Evolutionary conservation across 2,797 vertebrate species (phyloP).

Genomic region (Silurus aristotelis): DNA sequence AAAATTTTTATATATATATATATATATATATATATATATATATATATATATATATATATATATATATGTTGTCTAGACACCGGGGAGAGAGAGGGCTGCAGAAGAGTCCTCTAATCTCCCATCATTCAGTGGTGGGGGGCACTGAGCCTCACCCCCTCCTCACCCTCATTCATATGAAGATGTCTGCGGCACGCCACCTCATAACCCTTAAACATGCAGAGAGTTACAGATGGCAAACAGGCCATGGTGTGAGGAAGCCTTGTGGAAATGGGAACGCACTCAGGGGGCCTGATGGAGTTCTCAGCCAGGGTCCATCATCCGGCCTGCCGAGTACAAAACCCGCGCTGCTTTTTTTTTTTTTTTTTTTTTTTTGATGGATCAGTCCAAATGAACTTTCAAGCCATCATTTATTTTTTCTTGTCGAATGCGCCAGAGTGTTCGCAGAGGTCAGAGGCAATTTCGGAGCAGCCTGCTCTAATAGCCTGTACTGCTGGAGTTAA

Average conservation of each 20-base stretch:
- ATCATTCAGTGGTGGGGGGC: constrained; percentile 70
- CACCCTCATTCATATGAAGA: constrained; percentile 46
- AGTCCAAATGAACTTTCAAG: constrained; percentile 58
- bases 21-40: too few relatives aligned
- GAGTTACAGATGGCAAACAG: constrained; percentile 41
- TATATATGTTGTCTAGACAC: constrained; percentile 66
- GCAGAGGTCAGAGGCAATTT: constrained; percentile 56
- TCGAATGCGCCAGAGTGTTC: constrained; percentile 40
- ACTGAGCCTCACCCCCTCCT: constrained; percentile 37
- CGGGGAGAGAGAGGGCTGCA: constrained; percentile 67
- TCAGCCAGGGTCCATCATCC: constrained; percentile 53
- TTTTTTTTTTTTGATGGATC: constrained; percentile 51
- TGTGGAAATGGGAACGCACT: constrained; percentile 49
- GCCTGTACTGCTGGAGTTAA: constrained; percentile 51
- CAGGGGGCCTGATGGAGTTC: constrained; percentile 52
- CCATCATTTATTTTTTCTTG: constrained; percentile 56
- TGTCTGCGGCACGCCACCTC: constrained; percentile 42
- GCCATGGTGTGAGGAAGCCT: constrained; percentile 30
- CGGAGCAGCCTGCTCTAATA: constrained; percentile 51
- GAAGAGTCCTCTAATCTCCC: constrained; percentile 78
- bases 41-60: too few relatives aligned
- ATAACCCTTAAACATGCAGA: constrained; percentile 54
- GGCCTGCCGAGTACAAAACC: constrained; percentile 35
- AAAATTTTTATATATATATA: too few relatives aligned
- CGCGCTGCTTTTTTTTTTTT: constrained; percentile 1